Evolutionary conservation across 92 coral and sea anemone species (phyloP).

Genomic region (Parazoanthus swiftii): DNA sequence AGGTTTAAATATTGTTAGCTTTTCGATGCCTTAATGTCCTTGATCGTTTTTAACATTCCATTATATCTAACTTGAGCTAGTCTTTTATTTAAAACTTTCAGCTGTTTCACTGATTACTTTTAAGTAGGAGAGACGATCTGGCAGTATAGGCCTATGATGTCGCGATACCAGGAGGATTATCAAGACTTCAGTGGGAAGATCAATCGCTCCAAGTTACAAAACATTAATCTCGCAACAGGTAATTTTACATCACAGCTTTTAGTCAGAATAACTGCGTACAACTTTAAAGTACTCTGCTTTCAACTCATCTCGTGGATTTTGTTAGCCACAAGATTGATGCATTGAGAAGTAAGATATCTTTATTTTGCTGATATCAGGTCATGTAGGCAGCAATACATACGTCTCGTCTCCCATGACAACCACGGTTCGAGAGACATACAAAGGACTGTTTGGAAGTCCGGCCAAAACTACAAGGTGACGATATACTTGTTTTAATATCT

Average conservation of each 20-base stretch:
- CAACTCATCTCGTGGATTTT: background rate
- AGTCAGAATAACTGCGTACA: too few species aligned
- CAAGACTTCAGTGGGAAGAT: slow-evolving; percentile 30
- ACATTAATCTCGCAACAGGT: slow-evolving; percentile 35
- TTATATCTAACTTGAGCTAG: background rate
- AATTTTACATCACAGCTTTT: background rate
- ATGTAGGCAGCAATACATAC: background rate
- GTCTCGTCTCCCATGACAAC: slow-evolving; percentile 40
- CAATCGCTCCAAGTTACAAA: background rate
- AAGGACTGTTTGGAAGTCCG: slow-evolving; percentile 18
- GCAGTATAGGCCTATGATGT: slow-evolving; percentile 8
- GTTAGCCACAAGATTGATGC: background rate
- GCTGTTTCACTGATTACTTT: background rate
- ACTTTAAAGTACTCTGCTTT: too few species aligned
- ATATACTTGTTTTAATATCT: background rate
- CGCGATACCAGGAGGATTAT: slow-evolving; percentile 19
- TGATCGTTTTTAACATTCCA: background rate
- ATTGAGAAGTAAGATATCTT: too few species aligned
- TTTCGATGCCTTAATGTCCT: background rate
- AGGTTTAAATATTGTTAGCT: background rate
- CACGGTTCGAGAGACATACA: slow-evolving; percentile 42
- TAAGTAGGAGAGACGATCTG: background rate
- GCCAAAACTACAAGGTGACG: slow-evolving; percentile 25
- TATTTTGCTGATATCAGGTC: slow-evolving; percentile 3
- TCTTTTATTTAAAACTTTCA: background rate